phyloP scores from a whole-genome alignment of 2,113 vertebrate species.

The Sturnira hondurensis region DNA sequence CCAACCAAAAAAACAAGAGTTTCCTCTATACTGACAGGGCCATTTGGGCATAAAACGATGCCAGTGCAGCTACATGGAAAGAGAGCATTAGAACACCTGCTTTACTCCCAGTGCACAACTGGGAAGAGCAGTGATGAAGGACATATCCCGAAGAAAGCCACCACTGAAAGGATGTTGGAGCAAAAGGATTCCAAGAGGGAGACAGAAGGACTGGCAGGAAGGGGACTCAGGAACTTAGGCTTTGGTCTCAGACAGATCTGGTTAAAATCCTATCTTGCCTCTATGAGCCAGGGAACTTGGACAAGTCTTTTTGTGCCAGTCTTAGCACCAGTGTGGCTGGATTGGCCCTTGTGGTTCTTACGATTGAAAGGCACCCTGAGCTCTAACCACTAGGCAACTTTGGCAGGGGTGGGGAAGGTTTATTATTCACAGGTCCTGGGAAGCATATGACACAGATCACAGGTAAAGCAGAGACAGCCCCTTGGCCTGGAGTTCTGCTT shows the following conservation, averaged over 20 bases:
- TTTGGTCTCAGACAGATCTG: not conserved
- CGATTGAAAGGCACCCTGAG: not conserved
- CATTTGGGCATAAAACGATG: not conserved
- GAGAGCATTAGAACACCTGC: not conserved
- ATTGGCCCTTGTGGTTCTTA: not conserved
- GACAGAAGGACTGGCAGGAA: not conserved
- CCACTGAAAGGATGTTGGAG: not conserved
- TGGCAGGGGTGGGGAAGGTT: not conserved
- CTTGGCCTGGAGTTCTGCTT: not conserved
- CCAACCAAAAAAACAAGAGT: too few relatives aligned
- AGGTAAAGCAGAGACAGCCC: not conserved
- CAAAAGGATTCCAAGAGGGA: not conserved
- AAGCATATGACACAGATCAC: not conserved
- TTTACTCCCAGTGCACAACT: not conserved
- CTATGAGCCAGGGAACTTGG: not conserved
- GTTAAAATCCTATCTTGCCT: not conserved
- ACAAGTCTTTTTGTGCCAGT: not conserved
- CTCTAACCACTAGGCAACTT: not conserved
- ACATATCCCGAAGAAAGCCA: not conserved
- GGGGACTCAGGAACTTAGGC: not conserved
- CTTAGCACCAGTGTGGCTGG: not conserved
- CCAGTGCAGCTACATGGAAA: not conserved
- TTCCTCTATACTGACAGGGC: not conserved
- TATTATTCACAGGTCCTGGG: not conserved
- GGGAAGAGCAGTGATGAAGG: not conserved